Conservation (phyloP, 2,888 invertebrate genomes). For the Drosophila antonietae region DNA sequence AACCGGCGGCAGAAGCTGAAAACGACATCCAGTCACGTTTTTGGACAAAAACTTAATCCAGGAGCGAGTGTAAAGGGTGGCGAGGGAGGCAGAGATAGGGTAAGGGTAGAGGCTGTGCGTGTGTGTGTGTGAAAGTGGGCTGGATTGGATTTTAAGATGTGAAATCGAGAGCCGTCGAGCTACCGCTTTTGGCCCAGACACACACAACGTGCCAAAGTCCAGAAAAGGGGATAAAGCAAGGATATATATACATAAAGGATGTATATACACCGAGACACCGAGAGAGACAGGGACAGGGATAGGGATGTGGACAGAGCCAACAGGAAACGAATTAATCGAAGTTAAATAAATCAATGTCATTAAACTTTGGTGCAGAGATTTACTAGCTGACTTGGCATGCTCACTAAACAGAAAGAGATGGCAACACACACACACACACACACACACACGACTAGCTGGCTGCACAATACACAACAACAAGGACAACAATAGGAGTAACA, state of each 20-base stretch:
- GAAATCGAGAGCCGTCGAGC: constrained; percentile 65
- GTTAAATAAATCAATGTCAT: constrained; percentile 84
- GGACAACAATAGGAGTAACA: neutral
- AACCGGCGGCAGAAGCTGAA: constrained; percentile 65
- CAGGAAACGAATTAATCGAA: constrained; percentile 84
- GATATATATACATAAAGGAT: constrained; percentile 36
- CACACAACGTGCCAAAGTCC: constrained; percentile 77
- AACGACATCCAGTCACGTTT: constrained; percentile 81
- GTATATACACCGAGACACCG: constrained; percentile 48
- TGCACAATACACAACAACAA: constrained; percentile 21
- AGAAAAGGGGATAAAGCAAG: constrained; percentile 41
- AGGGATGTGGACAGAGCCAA: constrained; percentile 6
- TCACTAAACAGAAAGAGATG: constrained; percentile 5
- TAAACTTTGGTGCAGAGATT: constrained; percentile 79
- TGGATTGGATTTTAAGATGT: constrained; percentile 53
- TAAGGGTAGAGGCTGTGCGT: too few relatives aligned
- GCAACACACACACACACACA: constrained; percentile 1
- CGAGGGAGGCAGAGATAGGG: neutral
- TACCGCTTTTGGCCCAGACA: constrained; percentile 56
- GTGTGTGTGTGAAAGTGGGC: constrained; percentile 5
- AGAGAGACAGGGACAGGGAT: neutral
- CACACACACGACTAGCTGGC: constrained; percentile 1
- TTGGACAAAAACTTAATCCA: constrained; percentile 77
- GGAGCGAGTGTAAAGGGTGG: constrained; percentile 26
- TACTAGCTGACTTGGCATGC: constrained; percentile 51